phyloP scores from a whole-genome alignment of 2,113 vertebrate species.

The Gadus macrocephalus region DNA sequence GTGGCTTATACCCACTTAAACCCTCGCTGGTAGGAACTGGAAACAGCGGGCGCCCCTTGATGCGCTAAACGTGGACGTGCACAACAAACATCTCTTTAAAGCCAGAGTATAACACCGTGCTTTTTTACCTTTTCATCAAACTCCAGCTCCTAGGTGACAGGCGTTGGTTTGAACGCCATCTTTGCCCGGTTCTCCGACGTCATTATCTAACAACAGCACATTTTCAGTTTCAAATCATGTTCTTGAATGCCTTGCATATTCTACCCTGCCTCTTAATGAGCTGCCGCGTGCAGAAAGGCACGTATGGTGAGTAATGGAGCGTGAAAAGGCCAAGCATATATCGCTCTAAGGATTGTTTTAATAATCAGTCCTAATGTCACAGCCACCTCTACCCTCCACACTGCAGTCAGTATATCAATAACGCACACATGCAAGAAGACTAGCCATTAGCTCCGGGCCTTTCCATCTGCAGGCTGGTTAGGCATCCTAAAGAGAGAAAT shows the following conservation, averaged over 20 bases:
- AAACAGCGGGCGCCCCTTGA: conserved; percentile 53
- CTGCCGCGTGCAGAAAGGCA: conserved; percentile 69
- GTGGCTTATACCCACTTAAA: conserved; percentile 4
- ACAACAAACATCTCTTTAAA: too few relatives aligned
- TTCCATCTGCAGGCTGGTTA: neutral
- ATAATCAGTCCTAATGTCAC: conserved; percentile 65
- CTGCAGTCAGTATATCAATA: conserved; percentile 45
- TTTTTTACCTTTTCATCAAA: conserved; percentile 47
- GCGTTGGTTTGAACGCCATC: conserved; percentile 37
- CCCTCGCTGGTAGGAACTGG: conserved; percentile 40
- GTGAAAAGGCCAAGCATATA: conserved; percentile 74
- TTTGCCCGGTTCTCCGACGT: conserved; percentile 53
- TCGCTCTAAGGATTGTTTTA: conserved; percentile 65
- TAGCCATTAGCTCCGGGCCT: conserved; percentile 31
- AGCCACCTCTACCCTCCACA: conserved; percentile 39
- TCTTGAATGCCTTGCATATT: conserved; percentile 58
- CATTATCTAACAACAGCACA: conserved; percentile 44
- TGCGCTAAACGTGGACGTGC: conserved; percentile 40
- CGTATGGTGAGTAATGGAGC: conserved; percentile 74
- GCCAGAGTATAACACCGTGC: conserved; percentile 47
- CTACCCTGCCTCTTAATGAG: conserved; percentile 70
- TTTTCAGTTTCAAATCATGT: conserved; percentile 65
- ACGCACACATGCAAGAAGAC: conserved; percentile 33
- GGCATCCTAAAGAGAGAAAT: too few relatives aligned
- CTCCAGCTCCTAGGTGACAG: conserved; percentile 42